A percentile compares a stretch with the other conserved stretches of the same genome.
phyloP scores from a whole-genome alignment of 1,140 invertebrate genomes.

The Rhagoletis zephyria region DNA sequence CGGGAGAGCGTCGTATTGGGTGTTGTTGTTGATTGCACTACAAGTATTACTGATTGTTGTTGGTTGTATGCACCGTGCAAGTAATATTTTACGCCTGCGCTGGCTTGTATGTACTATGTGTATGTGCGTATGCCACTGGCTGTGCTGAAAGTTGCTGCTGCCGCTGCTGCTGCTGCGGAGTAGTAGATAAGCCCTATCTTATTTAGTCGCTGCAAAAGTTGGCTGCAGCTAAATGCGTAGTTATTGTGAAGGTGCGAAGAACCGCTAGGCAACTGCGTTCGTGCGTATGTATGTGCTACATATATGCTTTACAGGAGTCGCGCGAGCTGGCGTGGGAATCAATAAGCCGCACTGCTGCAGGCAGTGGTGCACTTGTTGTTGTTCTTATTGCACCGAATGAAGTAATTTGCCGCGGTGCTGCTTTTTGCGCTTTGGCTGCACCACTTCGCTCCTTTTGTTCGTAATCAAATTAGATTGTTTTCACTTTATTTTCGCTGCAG shows the following conservation, averaged over 20 bases:
- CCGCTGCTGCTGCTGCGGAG: too few relatives aligned
- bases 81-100: too few relatives aligned
- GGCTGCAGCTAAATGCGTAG: too few relatives aligned
- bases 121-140: background rate
- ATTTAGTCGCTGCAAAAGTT: too few relatives aligned
- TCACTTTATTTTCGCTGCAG: background rate
- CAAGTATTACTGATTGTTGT: background rate
- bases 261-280: background rate
- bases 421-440: background rate
- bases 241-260: too few relatives aligned
- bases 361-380: background rate
- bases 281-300: background rate
- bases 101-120: background rate
- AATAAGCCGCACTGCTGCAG: background rate
- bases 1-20: background rate
- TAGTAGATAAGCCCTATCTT: too few relatives aligned
- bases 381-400: background rate
- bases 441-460: background rate
- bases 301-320: background rate
- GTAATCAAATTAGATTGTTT: slow-evolving; percentile 4
- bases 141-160: too few relatives aligned
- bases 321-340: background rate
- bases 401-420: background rate
- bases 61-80: background rate
- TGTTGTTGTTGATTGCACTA: background rate